These are phyloP conservation scores for Jacana jacana DNA, from an alignment of 2,113 vertebrate species.

Conservation along the genomic window DNA sequence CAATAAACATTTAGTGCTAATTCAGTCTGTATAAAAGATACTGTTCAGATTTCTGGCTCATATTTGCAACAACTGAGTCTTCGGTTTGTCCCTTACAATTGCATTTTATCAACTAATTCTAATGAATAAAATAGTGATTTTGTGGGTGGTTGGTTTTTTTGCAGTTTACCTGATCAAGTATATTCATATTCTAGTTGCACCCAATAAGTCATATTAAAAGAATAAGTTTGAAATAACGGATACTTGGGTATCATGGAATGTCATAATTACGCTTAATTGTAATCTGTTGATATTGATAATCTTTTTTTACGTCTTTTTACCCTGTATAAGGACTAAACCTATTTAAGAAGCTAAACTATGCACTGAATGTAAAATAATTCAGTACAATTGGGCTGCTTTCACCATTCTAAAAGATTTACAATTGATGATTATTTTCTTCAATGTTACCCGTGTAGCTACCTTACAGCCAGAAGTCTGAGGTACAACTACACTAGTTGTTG, in stretches of 20 bases:
- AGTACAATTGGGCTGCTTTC: not conserved
- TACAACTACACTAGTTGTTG: not conserved
- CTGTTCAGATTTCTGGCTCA: not conserved
- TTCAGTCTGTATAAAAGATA: not conserved
- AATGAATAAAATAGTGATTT: not conserved
- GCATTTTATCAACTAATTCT: not conserved
- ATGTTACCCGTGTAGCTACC: not conserved
- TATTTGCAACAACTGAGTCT: not conserved
- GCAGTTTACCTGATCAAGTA: not conserved
- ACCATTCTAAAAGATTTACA: not conserved
- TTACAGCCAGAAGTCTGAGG: not conserved
- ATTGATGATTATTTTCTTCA: not conserved
- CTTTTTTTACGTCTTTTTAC: not conserved
- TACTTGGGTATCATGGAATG: not conserved
- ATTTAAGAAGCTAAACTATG: not conserved
- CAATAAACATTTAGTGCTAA: not conserved
- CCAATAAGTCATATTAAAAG: not conserved
- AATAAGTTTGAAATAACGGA: not conserved
- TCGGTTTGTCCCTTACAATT: not conserved
- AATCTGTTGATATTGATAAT: not conserved
- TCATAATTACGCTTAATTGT: not conserved
- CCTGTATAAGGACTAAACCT: not conserved
- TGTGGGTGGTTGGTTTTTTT: not conserved
- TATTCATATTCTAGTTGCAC: not conserved
- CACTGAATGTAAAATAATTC: not conserved